A percentile compares a stretch with the other conserved stretches of the same genome.
Conservation (phyloP, 1,140 invertebrate genomes). For the Drosophila bifasciata region DNA sequence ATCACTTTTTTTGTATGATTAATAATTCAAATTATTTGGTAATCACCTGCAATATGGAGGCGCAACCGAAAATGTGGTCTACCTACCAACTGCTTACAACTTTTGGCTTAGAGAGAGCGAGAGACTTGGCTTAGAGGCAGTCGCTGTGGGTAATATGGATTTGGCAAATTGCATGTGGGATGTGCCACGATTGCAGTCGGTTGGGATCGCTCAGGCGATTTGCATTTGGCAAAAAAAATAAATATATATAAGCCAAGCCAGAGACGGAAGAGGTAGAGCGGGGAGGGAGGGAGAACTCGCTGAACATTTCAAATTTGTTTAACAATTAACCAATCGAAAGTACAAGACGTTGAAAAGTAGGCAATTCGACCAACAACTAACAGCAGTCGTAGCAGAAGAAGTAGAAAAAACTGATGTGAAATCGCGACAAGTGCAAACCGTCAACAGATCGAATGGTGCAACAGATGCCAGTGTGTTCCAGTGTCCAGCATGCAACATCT, state of each 20-base stretch:
- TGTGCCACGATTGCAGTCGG: constrained; percentile 72
- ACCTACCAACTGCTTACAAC: constrained; percentile 40
- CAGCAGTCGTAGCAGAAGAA: constrained; percentile 18
- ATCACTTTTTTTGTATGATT: constrained; percentile 64
- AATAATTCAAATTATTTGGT: constrained; percentile 79
- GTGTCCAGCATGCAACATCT: constrained; percentile 8
- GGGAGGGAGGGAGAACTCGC: constrained; percentile 19
- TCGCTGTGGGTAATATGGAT: constrained; percentile 38
- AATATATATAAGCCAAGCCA: too few relatives aligned
- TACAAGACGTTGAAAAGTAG: constrained; percentile 78
- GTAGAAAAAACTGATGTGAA: constrained; percentile 49
- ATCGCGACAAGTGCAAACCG: constrained; percentile 72
- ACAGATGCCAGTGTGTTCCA: constrained; percentile 22
- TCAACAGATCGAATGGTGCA: constrained; percentile 58
- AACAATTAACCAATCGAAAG: constrained; percentile 81
- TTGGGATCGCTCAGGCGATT: constrained; percentile 55
- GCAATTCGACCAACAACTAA: constrained; percentile 47
- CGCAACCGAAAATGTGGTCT: constrained; percentile 68
- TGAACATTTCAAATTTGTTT: constrained; percentile 74
- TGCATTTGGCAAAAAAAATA: constrained; percentile 56
- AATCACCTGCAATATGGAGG: constrained; percentile 49
- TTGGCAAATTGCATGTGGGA: constrained; percentile 71
- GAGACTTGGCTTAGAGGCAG: constrained; percentile 40
- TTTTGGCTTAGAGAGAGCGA: constrained; percentile 12
- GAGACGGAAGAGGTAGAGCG: constrained; percentile 17